phyloP scores from a whole-genome alignment of 2,113 vertebrate genomes.

The Megaceryle torquata region DNA sequence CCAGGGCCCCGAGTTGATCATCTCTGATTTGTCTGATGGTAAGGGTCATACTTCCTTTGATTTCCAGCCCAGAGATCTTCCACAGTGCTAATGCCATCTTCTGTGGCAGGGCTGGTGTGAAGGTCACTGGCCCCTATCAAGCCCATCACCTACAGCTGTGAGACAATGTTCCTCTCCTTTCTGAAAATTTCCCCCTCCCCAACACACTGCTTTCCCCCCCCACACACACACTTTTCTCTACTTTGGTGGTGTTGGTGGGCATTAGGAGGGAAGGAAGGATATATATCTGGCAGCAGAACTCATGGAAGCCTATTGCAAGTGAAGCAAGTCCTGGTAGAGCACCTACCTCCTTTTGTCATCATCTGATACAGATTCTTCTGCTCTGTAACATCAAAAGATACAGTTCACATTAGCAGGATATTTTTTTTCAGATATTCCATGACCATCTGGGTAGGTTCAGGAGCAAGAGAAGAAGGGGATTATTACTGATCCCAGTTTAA shows the following conservation, averaged over 20 bases:
- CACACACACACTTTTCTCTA: not conserved
- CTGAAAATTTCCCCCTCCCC: not conserved
- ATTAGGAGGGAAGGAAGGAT: not conserved
- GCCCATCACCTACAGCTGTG: not conserved
- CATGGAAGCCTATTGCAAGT: not conserved
- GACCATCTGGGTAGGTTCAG: not conserved
- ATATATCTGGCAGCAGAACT: not conserved
- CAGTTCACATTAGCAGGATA: not conserved
- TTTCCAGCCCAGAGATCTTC: not conserved
- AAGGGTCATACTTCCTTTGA: not conserved
- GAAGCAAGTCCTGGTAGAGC: not conserved
- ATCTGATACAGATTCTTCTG: constrained; percentile 87
- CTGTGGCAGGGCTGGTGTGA: fast-evolving
- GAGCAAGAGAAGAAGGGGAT: not conserved
- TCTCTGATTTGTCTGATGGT: not conserved
- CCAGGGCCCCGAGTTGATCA: not conserved
- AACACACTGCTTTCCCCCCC: not conserved
- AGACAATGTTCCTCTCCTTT: not conserved
- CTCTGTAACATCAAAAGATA: constrained; percentile 78
- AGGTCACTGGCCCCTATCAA: not conserved
- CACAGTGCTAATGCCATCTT: not conserved
- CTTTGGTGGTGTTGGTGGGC: not conserved
- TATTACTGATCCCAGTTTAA: not conserved
- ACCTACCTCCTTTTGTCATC: constrained; percentile 94
- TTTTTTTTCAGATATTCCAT: not conserved